Percentiles rank a stretch among this genome's conserved stretches.
Conservation (phyloP, 2,797 vertebrate genomes). For the Propithecus deckenii region DNA sequence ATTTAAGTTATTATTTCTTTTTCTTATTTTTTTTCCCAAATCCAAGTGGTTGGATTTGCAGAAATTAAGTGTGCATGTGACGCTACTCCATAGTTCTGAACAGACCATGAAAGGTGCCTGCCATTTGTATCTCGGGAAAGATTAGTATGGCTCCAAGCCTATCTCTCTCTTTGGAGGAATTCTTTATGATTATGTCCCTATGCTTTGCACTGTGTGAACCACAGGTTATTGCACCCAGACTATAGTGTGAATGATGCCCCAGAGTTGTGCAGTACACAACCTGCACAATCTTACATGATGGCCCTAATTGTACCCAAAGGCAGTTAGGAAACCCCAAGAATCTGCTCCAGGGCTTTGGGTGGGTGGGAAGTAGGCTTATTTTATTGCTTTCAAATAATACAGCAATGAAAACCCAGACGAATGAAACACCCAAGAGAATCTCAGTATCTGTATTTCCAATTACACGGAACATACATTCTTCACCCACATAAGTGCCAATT, state of each 20-base stretch:
- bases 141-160: background rate
- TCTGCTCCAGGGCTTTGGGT: background rate
- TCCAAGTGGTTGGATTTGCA: background rate
- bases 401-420: conserved; percentile 21
- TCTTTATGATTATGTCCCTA: background rate
- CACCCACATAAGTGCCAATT: conserved; percentile 46
- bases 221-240: background rate
- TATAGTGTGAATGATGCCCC: background rate
- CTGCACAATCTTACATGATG: background rate
- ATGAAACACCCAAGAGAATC: conserved; percentile 51
- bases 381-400: conserved; percentile 10
- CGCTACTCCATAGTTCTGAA: background rate
- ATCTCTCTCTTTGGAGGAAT: background rate
- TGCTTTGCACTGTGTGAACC: background rate
- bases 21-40: conserved; percentile 19
- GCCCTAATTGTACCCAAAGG: background rate
- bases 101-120: background rate
- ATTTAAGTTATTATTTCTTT: conserved; percentile 45
- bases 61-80: conserved; percentile 35
- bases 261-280: background rate
- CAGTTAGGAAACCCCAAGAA: background rate
- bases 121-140: background rate
- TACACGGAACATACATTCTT: conserved; percentile 55
- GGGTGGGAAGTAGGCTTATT: background rate
- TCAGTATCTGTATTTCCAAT: conserved; percentile 53